Percentiles rank a stretch among this genome's conserved stretches.
Conservation (phyloP, 2,113 vertebrate species). For the Emydura subglobosa region DNA sequence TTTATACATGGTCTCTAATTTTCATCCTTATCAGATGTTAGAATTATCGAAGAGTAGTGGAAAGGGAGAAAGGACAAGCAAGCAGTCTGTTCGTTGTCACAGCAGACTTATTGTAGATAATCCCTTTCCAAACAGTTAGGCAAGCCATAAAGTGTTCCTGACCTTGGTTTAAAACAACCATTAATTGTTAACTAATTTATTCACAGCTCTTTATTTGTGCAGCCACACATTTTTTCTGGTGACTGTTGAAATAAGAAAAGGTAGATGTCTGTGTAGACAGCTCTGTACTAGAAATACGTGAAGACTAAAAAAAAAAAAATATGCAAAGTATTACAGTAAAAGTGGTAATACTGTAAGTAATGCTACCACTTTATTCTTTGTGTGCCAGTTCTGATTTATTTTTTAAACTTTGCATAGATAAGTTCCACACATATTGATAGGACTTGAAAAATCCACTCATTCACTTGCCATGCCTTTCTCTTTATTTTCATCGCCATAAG, state of each 20-base stretch:
- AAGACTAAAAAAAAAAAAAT: neutral
- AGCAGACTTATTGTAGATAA: neutral
- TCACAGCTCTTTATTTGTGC: neutral
- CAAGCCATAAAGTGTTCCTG: neutral
- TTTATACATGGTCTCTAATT: neutral
- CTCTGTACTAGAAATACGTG: neutral
- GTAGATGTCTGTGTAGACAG: neutral
- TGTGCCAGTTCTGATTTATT: neutral
- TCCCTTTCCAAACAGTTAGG: neutral
- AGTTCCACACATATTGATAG: neutral
- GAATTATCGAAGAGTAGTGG: neutral
- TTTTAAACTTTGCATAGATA: neutral
- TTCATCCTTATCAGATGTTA: neutral
- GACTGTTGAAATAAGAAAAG: neutral
- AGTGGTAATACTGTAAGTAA: neutral
- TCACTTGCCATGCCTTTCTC: neutral
- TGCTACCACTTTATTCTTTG: neutral
- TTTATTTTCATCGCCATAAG: neutral
- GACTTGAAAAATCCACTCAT: neutral
- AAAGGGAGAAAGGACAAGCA: neutral
- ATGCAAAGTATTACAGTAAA: neutral
- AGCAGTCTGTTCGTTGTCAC: neutral
- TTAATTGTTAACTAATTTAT: neutral
- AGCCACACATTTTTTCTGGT: neutral
- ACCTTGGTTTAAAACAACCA: neutral